Conservation (phyloP, 2,888 invertebrate genomes). For the Polyploca ridens region DNA sequence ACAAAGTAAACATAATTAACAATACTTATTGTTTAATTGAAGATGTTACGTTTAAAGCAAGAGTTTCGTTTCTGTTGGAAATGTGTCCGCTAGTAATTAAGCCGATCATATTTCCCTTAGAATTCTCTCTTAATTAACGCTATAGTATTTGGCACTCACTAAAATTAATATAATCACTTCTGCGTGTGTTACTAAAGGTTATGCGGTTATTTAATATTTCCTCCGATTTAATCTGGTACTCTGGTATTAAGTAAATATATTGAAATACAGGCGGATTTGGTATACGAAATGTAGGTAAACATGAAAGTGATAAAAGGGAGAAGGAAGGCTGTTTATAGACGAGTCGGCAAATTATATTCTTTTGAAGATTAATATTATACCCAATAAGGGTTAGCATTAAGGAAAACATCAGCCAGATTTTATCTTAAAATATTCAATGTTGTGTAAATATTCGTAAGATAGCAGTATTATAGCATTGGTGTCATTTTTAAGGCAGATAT, state of each 20-base stretch:
- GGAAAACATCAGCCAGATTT: constrained; percentile 33
- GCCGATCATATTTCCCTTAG: constrained; percentile 28
- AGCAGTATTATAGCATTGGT: neutral
- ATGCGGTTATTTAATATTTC: constrained; percentile 8
- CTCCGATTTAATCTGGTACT: constrained; percentile 12
- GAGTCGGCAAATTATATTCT: constrained; percentile 48
- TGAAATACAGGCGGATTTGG: constrained; percentile 11
- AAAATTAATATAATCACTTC: constrained; percentile 16
- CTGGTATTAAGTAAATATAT: constrained; percentile 11
- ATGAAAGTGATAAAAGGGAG: constrained; percentile 22
- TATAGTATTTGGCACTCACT: constrained; percentile 16
- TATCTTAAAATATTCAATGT: constrained; percentile 28
- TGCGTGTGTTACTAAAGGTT: neutral
- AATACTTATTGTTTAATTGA: constrained; percentile 31
- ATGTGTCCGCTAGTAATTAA: constrained; percentile 40
- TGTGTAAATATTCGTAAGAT: constrained; percentile 17
- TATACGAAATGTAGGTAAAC: constrained; percentile 23
- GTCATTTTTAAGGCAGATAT: no score
- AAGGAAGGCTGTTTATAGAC: constrained; percentile 28
- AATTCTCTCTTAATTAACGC: constrained; percentile 25
- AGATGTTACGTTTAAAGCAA: constrained; percentile 12
- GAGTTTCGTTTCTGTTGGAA: constrained; percentile 33
- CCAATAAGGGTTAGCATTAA: constrained; percentile 42
- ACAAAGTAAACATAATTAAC: constrained; percentile 45
- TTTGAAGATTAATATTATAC: constrained; percentile 59